phyloP scores from a whole-genome alignment of 2,888 invertebrate species.

The Noctua janthina region DNA sequence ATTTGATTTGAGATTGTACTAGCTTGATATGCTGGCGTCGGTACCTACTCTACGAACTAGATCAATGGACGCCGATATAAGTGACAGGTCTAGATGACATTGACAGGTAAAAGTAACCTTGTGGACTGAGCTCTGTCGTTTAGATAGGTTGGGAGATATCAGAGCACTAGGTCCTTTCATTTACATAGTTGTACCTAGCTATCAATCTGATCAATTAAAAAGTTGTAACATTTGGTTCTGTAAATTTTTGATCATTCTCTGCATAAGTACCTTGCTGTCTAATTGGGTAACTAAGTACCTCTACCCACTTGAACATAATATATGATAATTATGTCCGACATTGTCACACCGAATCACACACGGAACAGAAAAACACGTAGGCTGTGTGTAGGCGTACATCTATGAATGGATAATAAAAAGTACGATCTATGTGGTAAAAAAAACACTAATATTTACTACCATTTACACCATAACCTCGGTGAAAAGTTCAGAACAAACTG shows the following conservation, averaged over 20 bases:
- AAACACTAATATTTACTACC: neutral
- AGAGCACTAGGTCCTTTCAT: neutral
- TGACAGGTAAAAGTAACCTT: neutral
- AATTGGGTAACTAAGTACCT: neutral
- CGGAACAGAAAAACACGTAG: too few relatives aligned
- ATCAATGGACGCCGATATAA: neutral
- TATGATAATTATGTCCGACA: neutral
- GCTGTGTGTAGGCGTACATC: too few relatives aligned
- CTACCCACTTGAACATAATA: neutral
- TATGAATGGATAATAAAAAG: neutral
- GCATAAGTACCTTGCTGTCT: too few relatives aligned
- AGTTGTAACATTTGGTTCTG: too few relatives aligned
- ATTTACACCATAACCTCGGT: neutral
- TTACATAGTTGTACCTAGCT: neutral
- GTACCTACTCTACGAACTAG: neutral
- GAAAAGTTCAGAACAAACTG: neutral
- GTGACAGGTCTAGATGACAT: neutral
- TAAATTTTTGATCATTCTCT: too few relatives aligned
- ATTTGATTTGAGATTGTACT: too few relatives aligned
- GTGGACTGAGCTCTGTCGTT: neutral
- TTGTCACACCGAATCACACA: neutral
- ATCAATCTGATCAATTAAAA: too few relatives aligned
- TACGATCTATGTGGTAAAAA: neutral
- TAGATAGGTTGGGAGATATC: neutral
- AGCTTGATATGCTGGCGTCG: too few relatives aligned